Percentiles rank a stretch among this genome's conserved stretches.
phyloP scores from a whole-genome alignment of 1,140 invertebrate species.

The Copidosoma floridanum region DNA sequence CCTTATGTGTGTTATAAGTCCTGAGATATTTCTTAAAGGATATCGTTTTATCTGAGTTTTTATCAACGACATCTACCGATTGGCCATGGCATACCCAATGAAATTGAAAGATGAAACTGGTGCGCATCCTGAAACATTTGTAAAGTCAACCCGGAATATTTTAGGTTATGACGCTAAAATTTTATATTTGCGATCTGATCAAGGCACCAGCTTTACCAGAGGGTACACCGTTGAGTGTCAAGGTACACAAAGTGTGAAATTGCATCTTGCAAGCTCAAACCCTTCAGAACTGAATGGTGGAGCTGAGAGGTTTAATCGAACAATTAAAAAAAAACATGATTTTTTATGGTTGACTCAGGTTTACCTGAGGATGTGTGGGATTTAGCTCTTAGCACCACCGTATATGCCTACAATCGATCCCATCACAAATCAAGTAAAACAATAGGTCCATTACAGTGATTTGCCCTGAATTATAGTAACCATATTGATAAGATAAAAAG shows the following conservation, averaged over 20 bases:
- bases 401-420: constrained; percentile 36
- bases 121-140: neutral
- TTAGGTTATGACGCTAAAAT: neutral
- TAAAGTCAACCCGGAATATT: neutral
- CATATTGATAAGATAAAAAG: constrained; percentile 17
- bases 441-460: constrained; percentile 30
- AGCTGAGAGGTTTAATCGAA: constrained; percentile 41
- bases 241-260: neutral
- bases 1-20: constrained; percentile 5
- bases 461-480: constrained; percentile 13
- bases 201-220: neutral
- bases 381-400: constrained; percentile 32
- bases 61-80: neutral
- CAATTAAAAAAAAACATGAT: constrained; percentile 27
- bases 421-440: constrained; percentile 25
- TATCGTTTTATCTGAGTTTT: constrained; percentile 26
- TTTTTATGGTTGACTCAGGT: neutral
- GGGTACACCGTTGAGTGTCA: neutral
- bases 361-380: constrained; percentile 36
- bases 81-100: neutral
- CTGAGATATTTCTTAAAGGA: neutral
- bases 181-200: neutral
- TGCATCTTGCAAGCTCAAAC: constrained; percentile 16
- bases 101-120: neutral
- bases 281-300: constrained; percentile 41